phyloP scores from a whole-genome alignment of 2,113 vertebrate species.

The Marmota flaviventris region DNA sequence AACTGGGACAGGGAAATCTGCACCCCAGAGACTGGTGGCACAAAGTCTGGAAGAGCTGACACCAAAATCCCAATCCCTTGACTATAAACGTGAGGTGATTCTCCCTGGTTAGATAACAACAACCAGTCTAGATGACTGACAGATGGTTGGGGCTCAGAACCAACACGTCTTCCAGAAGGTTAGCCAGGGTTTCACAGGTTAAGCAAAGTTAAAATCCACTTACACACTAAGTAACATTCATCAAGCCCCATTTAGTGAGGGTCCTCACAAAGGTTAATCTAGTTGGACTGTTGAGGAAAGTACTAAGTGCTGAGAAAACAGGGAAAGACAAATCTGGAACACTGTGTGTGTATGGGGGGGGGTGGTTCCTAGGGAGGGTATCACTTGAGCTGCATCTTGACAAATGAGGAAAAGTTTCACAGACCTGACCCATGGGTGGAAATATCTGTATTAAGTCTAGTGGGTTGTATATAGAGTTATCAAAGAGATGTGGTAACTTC shows the following conservation, averaged over 20 bases:
- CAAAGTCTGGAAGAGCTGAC: slow-evolving; percentile 16
- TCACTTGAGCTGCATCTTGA: not conserved
- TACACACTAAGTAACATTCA: not conserved
- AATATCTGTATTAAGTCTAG: not conserved
- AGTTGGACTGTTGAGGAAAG: not conserved
- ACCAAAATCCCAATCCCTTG: slow-evolving; percentile 56
- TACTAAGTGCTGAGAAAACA: too few species aligned
- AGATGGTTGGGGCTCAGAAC: not conserved
- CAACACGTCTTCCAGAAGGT: not conserved
- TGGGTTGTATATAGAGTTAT: not conserved
- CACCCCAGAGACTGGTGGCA: slow-evolving; percentile 54
- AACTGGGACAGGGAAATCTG: slow-evolving; percentile 27
- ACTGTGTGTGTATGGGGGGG: too few species aligned
- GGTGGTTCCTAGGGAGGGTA: not conserved
- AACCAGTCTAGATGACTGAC: not conserved
- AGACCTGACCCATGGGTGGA: not conserved
- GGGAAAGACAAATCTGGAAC: not conserved
- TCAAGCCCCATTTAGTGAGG: not conserved
- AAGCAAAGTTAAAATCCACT: not conserved
- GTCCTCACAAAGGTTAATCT: not conserved
- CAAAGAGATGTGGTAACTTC: not conserved
- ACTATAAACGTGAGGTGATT: slow-evolving; percentile 56
- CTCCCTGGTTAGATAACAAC: slow-evolving; percentile 27
- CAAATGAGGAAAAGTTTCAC: not conserved
- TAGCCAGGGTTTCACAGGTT: not conserved